A percentile compares a stretch with the other conserved stretches of the same genome.
Evolutionary conservation across 2,888 invertebrate species (phyloP).

Genomic region (Uloborus plumipes): DNA sequence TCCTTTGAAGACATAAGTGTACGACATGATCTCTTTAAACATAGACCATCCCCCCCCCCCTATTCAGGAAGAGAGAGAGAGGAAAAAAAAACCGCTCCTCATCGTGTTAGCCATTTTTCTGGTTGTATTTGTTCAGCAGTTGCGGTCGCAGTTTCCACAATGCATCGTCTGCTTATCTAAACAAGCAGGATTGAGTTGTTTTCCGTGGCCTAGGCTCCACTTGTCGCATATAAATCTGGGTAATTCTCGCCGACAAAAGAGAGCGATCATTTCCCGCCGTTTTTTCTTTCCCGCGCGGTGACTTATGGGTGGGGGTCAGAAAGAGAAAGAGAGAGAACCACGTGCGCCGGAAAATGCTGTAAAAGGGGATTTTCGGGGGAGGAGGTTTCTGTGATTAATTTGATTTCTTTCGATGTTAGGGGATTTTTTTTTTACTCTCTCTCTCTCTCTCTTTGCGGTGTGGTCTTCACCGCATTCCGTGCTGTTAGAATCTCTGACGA

Average conservation of each 20-base stretch:
- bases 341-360: slow-evolving; percentile 32
- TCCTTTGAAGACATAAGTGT: background rate
- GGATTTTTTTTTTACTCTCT: background rate
- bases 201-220: slow-evolving; percentile 48
- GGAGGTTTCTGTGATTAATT: slow-evolving; percentile 41
- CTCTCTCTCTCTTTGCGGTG: no score
- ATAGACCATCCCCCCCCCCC: background rate
- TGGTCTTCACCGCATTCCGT: no score
- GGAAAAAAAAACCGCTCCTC: background rate
- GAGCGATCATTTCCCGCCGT: slow-evolving; percentile 26
- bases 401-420: background rate
- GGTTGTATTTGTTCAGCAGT: slow-evolving; percentile 16
- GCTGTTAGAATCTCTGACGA: no score
- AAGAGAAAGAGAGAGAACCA: slow-evolving; percentile 20
- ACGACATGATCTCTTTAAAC: slow-evolving; percentile 8
- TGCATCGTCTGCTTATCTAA: slow-evolving; percentile 32
- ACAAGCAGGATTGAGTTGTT: slow-evolving; percentile 64
- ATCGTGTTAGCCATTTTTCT: background rate
- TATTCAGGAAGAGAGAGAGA: background rate
- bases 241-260: slow-evolving; percentile 48
- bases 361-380: slow-evolving; percentile 24
- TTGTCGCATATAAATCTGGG: slow-evolving; percentile 60
- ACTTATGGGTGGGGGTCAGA: slow-evolving; percentile 23
- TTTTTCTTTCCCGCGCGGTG: slow-evolving; percentile 6
- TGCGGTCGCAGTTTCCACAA: background rate